Evolutionary conservation across 2,888 invertebrate species (phyloP), one percentile per base, ranked within the genome.

Genomic region (Brachylomia viminalis): DNA sequence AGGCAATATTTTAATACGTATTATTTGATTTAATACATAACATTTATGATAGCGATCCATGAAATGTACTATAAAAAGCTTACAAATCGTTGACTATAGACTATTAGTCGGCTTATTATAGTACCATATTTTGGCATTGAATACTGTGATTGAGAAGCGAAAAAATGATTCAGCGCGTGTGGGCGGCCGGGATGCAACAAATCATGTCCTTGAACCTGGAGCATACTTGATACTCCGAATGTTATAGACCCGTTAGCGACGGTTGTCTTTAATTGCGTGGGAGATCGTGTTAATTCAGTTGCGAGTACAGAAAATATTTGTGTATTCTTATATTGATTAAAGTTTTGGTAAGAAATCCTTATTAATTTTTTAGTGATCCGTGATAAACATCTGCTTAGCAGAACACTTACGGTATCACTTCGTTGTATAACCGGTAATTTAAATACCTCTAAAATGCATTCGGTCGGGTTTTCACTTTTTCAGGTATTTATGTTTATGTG

Each of bases 111-210:
- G 70, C 71, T 80, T 75, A 71, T 72, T 80, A 74, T 82, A 82
- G 77, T 85, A 82, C 88, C 82, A 88, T 88, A 89, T 91, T 93
- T 92, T 93, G 93, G 92, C 92, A 92, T 89, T 89, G 88, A 89
- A 81, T 86, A 87, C 81, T 85, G 89, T 92, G 91, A 92, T 92
- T 93, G 92, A 91, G 91, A 91, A 91, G 89, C 89, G 86, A 92
- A 92, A 89, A 89, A 87, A 90, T 95, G 95, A 96, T 89, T 96
- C 95, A 95, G 83, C 76, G 69, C 42, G 89, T 82, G 96, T 96
- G 91, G 96, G 96, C 88, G 92, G 94, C 92, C 88, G 92, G 89
- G 93, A 94, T 95, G 96, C 95, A 95, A 91, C 92, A 90, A 91
- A 92, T 91, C 83, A 90, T 89, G 92, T 87, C 93, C 94, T 93